Conservation (phyloP, 2,888 invertebrate genomes). For the Notodonta dromedarius region DNA sequence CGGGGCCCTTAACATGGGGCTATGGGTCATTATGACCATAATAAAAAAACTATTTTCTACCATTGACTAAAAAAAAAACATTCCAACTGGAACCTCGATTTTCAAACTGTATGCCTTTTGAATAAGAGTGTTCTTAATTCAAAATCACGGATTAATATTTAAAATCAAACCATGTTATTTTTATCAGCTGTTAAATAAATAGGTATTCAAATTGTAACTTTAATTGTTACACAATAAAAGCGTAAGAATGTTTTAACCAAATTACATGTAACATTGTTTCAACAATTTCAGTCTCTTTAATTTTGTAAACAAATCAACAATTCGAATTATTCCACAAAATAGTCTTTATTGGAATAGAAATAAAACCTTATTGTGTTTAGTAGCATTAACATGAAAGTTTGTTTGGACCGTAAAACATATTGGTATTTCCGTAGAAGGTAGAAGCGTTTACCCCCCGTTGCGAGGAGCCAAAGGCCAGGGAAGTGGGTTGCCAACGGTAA, state of each 20-base stretch:
- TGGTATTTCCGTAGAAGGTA: conserved; percentile 41
- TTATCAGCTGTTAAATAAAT: background rate
- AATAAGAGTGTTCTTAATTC: background rate
- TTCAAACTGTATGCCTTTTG: background rate
- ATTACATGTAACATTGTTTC: background rate
- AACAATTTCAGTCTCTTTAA: background rate
- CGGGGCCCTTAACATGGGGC: conserved; percentile 28
- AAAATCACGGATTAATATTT: background rate
- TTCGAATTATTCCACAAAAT: background rate
- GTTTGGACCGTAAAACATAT: conserved; percentile 26
- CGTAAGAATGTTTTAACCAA: background rate
- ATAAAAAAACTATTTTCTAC: conserved; percentile 30
- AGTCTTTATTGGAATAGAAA: conserved; percentile 11
- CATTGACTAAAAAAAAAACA: background rate
- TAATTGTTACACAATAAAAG: background rate
- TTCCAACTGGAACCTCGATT: too few relatives aligned
- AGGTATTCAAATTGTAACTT: background rate
- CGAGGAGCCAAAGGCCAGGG: conserved; percentile 42
- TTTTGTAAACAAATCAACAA: background rate
- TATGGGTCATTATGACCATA: conserved; percentile 28
- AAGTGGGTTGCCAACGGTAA: conserved; percentile 24
- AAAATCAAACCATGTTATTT: background rate
- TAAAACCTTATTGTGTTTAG: conserved; percentile 7
- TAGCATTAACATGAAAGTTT: conserved; percentile 7
- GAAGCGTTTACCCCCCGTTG: conserved; percentile 48